These are phyloP conservation scores for Ectobius pallidus DNA, from an alignment of 2,888 invertebrate genomes.

Conservation along the genomic window DNA sequence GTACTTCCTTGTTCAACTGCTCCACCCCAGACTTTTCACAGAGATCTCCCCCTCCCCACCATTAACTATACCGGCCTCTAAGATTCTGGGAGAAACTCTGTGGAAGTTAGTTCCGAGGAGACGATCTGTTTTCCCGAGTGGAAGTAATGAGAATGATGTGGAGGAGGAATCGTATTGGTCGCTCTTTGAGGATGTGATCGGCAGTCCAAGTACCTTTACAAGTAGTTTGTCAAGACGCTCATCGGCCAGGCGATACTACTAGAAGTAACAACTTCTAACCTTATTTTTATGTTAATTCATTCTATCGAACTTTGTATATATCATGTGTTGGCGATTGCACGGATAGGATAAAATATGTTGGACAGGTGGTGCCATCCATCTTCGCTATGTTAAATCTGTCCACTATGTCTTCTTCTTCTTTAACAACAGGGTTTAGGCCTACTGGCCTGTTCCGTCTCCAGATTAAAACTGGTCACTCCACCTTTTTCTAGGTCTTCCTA, in stretches of 20 bases:
- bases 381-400: too few relatives aligned
- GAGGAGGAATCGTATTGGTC: neutral
- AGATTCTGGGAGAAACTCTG: neutral
- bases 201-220: neutral
- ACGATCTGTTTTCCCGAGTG: neutral
- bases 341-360: too few relatives aligned
- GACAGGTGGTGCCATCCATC: too few relatives aligned
- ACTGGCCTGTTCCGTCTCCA: too few relatives aligned
- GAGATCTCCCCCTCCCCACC: too few relatives aligned
- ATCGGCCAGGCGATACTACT: neutral
- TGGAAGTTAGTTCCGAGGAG: neutral
- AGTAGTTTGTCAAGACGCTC: neutral
- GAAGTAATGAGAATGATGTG: neutral
- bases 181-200: neutral
- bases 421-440: too few relatives aligned
- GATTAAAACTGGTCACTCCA: too few relatives aligned
- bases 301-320: neutral
- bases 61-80: neutral
- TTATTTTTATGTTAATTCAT: neutral
- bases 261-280: neutral
- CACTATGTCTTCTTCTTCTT: too few relatives aligned
- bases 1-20: too few relatives aligned
- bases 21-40: too few relatives aligned
- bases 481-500: too few relatives aligned
- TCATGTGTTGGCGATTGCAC: too few relatives aligned